A percentile compares a stretch with the other conserved stretches of the same genome.
phyloP scores from a whole-genome alignment of 2,888 invertebrate species.

The Catocala nupta region DNA sequence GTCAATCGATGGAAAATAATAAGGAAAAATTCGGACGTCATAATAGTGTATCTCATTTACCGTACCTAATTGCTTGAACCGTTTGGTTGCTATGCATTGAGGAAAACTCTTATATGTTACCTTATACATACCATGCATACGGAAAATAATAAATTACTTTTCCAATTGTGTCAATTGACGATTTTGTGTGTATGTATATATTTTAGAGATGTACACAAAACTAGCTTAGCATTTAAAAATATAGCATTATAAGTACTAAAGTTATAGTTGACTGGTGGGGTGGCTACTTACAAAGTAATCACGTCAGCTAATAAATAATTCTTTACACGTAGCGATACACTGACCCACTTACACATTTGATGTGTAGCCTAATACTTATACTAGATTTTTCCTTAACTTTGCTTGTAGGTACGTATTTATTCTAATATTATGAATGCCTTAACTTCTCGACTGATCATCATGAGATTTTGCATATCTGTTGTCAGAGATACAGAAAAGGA shows the following conservation, averaged over 20 bases:
- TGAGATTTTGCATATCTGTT: too few species aligned
- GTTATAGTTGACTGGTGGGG: background rate
- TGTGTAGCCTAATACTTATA: slow-evolving; percentile 2
- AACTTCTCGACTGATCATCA: too few species aligned
- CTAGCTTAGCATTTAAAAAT: too few species aligned
- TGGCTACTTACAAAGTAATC: slow-evolving; percentile 12
- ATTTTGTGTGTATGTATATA: background rate
- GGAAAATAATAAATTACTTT: too few species aligned
- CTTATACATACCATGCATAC: too few species aligned
- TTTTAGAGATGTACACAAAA: background rate
- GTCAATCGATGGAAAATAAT: background rate
- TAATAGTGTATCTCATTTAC: background rate
- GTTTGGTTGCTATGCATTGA: background rate
- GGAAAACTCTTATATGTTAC: background rate
- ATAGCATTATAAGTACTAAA: too few species aligned
- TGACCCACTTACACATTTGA: slow-evolving; percentile 20
- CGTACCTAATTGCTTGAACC: background rate
- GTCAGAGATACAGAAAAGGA: too few species aligned
- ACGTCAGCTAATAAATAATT: slow-evolving; percentile 25
- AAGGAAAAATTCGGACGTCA: background rate
- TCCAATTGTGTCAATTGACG: too few species aligned
- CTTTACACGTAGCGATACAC: slow-evolving; percentile 17
- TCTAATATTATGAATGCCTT: too few species aligned
- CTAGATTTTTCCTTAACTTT: background rate
- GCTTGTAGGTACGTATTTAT: background rate